Evolutionary conservation across 92 coral and sea anemone species (phyloP).

Genomic region (Umimayanthus chanpuru): DNA sequence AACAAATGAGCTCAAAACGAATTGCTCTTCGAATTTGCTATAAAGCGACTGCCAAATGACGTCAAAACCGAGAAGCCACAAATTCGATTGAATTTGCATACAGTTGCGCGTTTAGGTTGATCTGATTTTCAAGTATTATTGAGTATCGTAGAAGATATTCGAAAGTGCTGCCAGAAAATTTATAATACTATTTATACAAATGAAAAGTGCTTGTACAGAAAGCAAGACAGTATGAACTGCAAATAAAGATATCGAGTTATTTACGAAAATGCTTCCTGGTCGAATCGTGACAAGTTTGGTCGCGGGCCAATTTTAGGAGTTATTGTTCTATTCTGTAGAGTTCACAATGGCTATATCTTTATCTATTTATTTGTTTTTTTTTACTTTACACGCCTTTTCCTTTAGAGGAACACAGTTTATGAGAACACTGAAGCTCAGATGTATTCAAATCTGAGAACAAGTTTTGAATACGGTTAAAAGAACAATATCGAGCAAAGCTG

Average conservation of each 20-base stretch:
- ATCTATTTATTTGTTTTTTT: too few relatives aligned
- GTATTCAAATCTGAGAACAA: too few relatives aligned
- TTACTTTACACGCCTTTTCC: too few relatives aligned
- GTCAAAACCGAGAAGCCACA: constrained; percentile 10
- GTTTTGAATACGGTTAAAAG: too few relatives aligned
- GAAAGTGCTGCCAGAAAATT: constrained; percentile 24
- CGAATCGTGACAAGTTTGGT: not conserved
- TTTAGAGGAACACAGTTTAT: too few relatives aligned
- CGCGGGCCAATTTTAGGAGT: not conserved
- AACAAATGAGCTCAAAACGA: constrained; percentile 6
- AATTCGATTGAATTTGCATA: constrained; percentile 38
- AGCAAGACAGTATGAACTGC: not conserved
- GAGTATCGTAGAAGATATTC: constrained; percentile 19
- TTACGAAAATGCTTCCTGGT: constrained; percentile 12
- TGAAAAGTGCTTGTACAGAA: constrained; percentile 25
- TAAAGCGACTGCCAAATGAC: constrained; percentile 32
- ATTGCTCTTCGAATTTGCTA: not conserved
- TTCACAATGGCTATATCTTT: too few relatives aligned
- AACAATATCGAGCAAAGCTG: too few relatives aligned
- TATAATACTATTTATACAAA: constrained; percentile 61
- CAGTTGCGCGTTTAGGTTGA: constrained; percentile 9
- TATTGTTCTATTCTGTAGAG: too few relatives aligned
- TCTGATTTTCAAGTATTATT: not conserved
- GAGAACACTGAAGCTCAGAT: too few relatives aligned
- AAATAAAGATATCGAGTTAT: constrained; percentile 30